Evolutionary conservation across 2,113 vertebrate genomes (phyloP), one percentile per base, ranked within the genome.

Genomic region (Dicentrarchus labrax): DNA sequence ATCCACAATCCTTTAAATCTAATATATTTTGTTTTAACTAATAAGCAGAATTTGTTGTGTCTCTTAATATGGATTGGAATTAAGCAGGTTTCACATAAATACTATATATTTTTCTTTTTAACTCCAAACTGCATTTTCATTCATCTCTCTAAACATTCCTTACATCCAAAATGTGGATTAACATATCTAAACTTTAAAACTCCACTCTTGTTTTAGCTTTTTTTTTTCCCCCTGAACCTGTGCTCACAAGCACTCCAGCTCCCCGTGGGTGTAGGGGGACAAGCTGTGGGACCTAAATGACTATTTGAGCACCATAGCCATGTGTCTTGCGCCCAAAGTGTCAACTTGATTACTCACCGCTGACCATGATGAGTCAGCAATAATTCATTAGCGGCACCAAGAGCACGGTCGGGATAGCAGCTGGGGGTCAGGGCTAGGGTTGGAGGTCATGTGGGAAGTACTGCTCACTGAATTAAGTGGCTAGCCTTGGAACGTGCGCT

Each of bases 341-440:
- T 93, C 92, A 94, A 70, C 72, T 78, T 90, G 90, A 93, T 93
- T 89, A 83, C 86, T 87, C 77, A 82, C 76, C n/a, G 66, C 60
- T 92, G 91, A 91, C 91, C 86, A 80, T 80, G 91, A 93, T 94
- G 92, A 94, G 83, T 94, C 91, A 93, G 93, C 94, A 93, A 93
- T 93, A 92, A 94, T 94, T 91, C 87, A 94, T 92, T 90, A 90
- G 90, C 16, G 43, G 78, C 69, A 36, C 74, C 3, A 15, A 61
- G 86, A 77, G 88, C 77, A 47, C 12, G 15, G 68, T 51, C 17
- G 79, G 83, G 86, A 73, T 39, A 47, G 88, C 87, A 91, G 86
- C 80, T 82, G 82, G 68, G 78, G 90, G 88, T 92, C 91, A 87
- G 76, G 85, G 84, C 73, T 54, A 48, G 53, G 86, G 84, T 74